Conservation (phyloP, 2,888 invertebrate genomes). For the Rhagonycha lutea region DNA sequence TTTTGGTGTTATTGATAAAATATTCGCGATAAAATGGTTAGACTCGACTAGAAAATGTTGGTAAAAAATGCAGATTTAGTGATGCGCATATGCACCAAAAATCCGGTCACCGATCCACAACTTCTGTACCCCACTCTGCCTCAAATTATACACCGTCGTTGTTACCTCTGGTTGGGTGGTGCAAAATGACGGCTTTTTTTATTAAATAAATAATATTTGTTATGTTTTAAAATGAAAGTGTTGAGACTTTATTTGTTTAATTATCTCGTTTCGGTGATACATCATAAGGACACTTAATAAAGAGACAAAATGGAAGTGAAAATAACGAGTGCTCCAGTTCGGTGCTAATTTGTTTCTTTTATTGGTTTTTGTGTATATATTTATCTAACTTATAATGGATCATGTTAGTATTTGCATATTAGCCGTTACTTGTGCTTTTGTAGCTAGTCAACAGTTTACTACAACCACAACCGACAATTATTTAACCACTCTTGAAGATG, state of each 20-base stretch:
- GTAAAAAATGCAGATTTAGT: not conserved
- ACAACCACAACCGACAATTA: slow-evolving; percentile 39
- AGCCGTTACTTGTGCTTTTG: slow-evolving; percentile 43
- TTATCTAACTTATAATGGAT: slow-evolving; percentile 47
- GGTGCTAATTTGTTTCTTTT: slow-evolving; percentile 19
- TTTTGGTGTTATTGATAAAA: not conserved
- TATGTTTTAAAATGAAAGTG: slow-evolving; percentile 10
- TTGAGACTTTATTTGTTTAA: not conserved
- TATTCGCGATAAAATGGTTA: not conserved
- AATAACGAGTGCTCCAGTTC: slow-evolving; percentile 10
- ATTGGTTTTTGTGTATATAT: slow-evolving; percentile 28
- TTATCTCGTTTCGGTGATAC: not conserved
- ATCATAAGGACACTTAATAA: not conserved
- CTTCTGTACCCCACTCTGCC: slow-evolving; percentile 35
- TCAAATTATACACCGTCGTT: slow-evolving; percentile 37
- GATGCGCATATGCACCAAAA: slow-evolving; percentile 36
- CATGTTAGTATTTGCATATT: slow-evolving; percentile 49
- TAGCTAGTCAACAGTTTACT: slow-evolving; percentile 33
- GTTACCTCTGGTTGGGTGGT: slow-evolving; percentile 43
- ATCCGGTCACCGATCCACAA: slow-evolving; percentile 34
- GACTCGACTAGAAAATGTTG: not conserved
- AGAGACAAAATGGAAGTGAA: slow-evolving; percentile 14
- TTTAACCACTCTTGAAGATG: slow-evolving; percentile 20
- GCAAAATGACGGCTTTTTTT: slow-evolving; percentile 29
- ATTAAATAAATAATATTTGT: slow-evolving; percentile 13